A percentile compares a stretch with the other conserved stretches of the same genome.
Conservation (phyloP, 2,113 vertebrate genomes). For the Loxodonta africana region DNA sequence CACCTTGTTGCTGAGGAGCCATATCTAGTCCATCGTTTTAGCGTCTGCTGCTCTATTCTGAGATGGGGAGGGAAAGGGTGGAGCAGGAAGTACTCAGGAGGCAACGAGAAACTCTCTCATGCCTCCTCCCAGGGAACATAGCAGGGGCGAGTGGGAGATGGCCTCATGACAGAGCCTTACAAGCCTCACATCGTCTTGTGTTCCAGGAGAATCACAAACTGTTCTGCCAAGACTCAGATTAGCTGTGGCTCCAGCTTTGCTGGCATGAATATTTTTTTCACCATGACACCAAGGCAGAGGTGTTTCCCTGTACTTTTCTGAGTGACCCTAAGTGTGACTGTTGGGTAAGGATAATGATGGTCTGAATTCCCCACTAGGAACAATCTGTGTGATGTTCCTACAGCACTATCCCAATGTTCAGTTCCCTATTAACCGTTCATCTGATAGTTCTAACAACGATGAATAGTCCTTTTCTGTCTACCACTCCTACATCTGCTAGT, state of each 20-base stretch:
- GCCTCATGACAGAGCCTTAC: neutral
- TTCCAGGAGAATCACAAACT: neutral
- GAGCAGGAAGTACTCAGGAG: neutral
- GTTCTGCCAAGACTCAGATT: neutral
- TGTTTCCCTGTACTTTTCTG: neutral
- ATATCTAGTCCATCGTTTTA: fast-evolving
- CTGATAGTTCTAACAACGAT: neutral
- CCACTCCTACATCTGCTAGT: neutral
- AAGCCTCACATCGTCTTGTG: neutral
- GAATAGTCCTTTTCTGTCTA: neutral
- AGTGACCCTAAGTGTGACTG: neutral
- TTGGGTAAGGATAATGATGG: neutral
- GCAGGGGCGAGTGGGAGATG: neutral
- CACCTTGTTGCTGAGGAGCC: neutral
- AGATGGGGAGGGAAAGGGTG: fast-evolving
- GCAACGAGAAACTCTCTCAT: fast-evolving
- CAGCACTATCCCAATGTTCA: fast-evolving
- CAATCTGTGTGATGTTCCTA: neutral
- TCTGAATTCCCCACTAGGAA: neutral
- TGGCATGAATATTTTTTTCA: neutral
- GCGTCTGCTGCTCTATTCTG: fast-evolving
- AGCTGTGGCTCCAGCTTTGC: neutral
- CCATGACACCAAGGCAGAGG: fast-evolving
- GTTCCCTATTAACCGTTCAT: neutral
- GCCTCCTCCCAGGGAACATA: neutral